Base-by-base conservation (phyloP, 2,113 vertebrate species). In the Orycteropus afer region DNA sequence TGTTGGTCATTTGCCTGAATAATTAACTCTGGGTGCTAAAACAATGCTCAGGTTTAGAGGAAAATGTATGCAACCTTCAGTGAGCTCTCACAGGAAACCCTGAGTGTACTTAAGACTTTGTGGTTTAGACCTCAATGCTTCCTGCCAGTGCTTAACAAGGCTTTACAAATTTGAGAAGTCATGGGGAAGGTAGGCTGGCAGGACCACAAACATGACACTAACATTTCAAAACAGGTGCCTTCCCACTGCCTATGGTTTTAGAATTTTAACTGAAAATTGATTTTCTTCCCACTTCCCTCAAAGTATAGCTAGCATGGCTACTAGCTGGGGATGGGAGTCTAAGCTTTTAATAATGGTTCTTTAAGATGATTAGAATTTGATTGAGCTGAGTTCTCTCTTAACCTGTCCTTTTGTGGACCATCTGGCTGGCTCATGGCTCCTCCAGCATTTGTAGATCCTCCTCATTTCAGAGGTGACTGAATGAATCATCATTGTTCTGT, bases 91-190 rank as follows among this genome's bases (percentile, higher is more conserved):
- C 97, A 95, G 97, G 97, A 97, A 97, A 94, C 67, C 53, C 74
- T 73, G 29, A 80, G 59, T 63, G 49, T 18, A 76, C 74, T 74
- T 29, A 32, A n/a, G 42, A 49, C 29, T n/a, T 91, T 97, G 96
- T 57, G 97, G 97, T 95, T 91, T 84, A 65, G 55, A 94, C 97
- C 96, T 95, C 94, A 92, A 92, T 90, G 59, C 92, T 97, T 97
- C 97, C 97, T 97, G 97, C 92, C 93, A 49, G 82, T 23, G 42
- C 77, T 76, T 18, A 69, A 69, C 92, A 78, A 94, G 84, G 55
- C 22, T 91, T 61, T 81, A 53, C 86, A 85, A 71, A 79, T 83
- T 65, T 63, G 34, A 89, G 79, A 89, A 76, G 76, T 45, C 37
- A 57, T 57, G 93, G 65, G 74, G 93, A 90, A 90, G 55, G 79